Percentiles rank a stretch among this genome's conserved stretches.
Conservation (phyloP, 2,113 vertebrate species). For the Hymenochirus boettgeri region DNA sequence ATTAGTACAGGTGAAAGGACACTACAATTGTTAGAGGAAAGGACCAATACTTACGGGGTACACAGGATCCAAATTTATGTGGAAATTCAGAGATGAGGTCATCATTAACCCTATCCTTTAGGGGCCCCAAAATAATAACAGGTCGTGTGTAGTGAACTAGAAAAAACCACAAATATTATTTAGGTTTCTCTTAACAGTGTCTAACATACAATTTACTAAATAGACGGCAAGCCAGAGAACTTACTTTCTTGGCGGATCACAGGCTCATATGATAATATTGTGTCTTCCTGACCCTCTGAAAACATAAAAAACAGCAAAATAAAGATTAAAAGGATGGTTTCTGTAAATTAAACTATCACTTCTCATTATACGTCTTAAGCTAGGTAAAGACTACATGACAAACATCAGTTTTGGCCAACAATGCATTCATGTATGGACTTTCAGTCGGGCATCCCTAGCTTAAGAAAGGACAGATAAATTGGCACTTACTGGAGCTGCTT, state of each 20-base stretch:
- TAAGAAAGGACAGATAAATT: constrained; percentile 3
- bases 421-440: no score
- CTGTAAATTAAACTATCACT: no score
- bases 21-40: neutral
- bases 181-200: neutral
- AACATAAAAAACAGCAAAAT: constrained; percentile 33
- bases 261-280: constrained; percentile 93
- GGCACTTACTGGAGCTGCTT: constrained; percentile 98
- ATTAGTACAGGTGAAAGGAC: neutral
- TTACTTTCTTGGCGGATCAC: constrained; percentile 98
- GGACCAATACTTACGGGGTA: constrained; percentile 85
- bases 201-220: neutral
- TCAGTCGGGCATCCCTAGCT: no score
- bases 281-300: constrained; percentile 96
- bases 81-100: constrained; percentile 98
- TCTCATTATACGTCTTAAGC: no score
- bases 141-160: constrained; percentile 94
- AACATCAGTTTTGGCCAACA: no score
- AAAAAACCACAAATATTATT: neutral
- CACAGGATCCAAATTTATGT: constrained; percentile 97
- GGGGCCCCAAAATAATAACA: constrained; percentile 94
- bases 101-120: constrained; percentile 94
- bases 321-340: no score
- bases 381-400: no score
- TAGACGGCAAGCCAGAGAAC: constrained; percentile 48